phyloP scores from a whole-genome alignment of 2,797 vertebrate species.

The Acestrorhynchus altus region DNA sequence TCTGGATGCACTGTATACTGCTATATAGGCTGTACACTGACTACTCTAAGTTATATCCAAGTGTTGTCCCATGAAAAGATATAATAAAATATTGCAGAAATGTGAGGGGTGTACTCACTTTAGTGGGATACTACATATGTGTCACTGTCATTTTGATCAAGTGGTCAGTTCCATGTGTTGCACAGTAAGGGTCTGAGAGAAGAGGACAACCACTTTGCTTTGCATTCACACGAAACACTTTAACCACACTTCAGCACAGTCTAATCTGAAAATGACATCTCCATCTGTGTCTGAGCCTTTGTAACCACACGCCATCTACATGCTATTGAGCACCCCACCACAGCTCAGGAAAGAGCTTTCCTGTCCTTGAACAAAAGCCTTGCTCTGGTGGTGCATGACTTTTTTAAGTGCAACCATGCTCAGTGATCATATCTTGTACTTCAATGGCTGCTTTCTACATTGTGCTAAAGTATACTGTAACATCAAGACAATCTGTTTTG shows the following conservation, averaged over 20 bases:
- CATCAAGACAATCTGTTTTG: neutral
- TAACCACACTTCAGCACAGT: constrained; percentile 42
- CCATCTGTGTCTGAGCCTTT: neutral
- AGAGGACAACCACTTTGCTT: constrained; percentile 21
- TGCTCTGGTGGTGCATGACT: neutral
- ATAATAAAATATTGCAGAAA: too few relatives aligned
- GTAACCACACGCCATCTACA: constrained; percentile 47
- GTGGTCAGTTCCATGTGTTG: constrained; percentile 4
- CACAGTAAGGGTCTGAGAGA: constrained; percentile 23
- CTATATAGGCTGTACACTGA: too few relatives aligned
- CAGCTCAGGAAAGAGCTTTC: constrained; percentile 8
- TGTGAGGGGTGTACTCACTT: too few relatives aligned
- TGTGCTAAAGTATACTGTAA: neutral
- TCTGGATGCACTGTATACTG: too few relatives aligned
- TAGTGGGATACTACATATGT: too few relatives aligned
- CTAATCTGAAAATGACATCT: constrained; percentile 16
- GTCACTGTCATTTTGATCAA: neutral
- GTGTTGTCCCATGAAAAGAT: too few relatives aligned
- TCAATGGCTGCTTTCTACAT: neutral
- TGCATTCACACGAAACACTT: constrained; percentile 18
- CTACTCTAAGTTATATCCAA: too few relatives aligned
- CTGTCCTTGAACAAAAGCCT: constrained; percentile 38
- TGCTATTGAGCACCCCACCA: neutral
- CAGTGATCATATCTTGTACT: neutral
- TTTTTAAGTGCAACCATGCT: neutral